A percentile compares a stretch with the other conserved stretches of the same genome.
These are phyloP conservation scores for Heliconius erato DNA, from an alignment of 2,888 invertebrate species.

Conservation along the genomic window DNA sequence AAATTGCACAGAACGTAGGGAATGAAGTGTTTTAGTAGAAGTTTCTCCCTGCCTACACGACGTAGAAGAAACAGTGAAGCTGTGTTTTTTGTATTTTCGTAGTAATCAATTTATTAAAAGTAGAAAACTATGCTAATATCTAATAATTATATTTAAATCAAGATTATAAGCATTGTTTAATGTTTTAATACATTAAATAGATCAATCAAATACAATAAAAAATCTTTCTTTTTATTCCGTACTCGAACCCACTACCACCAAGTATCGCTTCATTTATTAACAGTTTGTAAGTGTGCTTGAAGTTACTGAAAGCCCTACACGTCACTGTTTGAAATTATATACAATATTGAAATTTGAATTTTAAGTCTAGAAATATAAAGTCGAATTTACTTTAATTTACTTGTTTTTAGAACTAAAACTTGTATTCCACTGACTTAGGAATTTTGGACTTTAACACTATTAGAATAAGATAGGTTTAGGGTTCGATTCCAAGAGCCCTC, in stretches of 20 bases:
- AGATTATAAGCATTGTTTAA: not conserved
- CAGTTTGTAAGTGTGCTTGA: constrained; percentile 42
- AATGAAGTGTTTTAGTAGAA: too few relatives aligned
- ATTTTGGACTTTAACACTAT: not conserved
- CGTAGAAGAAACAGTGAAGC: too few relatives aligned
- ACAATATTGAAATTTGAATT: not conserved
- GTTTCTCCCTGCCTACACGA: too few relatives aligned
- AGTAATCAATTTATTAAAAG: too few relatives aligned
- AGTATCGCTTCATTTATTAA: constrained; percentile 50
- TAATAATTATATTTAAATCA: not conserved
- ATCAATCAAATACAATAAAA: constrained; percentile 22
- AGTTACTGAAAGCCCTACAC: constrained; percentile 31
- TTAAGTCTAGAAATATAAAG: fast-evolving
- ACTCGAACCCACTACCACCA: constrained; percentile 23
- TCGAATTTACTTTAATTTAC: not conserved
- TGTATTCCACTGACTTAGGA: too few relatives aligned
- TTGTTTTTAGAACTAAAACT: not conserved
- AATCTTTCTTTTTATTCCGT: not conserved
- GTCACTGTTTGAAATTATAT: constrained; percentile 1
- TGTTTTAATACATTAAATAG: constrained; percentile 5
- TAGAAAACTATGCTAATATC: not conserved
- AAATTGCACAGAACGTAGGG: too few relatives aligned
- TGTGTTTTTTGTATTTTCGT: too few relatives aligned
- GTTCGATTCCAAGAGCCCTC: not conserved
- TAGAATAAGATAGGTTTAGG: not conserved